phyloP scores from a whole-genome alignment of 2,113 vertebrate species.

The Ardeotis arabs region DNA sequence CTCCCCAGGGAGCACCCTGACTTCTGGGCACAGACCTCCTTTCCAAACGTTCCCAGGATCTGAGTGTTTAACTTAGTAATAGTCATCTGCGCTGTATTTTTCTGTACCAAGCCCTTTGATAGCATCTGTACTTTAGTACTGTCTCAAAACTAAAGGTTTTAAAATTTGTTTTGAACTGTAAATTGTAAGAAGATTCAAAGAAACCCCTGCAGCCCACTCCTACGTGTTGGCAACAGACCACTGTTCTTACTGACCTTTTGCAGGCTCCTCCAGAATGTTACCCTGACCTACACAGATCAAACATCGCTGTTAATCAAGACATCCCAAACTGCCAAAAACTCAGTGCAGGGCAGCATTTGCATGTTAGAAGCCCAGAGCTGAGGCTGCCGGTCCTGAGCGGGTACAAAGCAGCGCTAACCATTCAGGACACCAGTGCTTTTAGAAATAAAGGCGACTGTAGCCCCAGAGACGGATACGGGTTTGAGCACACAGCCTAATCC shows the following conservation, averaged over 20 bases:
- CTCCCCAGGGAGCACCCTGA: background rate
- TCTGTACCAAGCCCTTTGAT: background rate
- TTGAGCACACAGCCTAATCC: conserved; percentile 1
- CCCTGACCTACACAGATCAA: fast-evolving
- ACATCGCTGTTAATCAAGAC: background rate
- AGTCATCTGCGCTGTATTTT: background rate
- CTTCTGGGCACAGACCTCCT: background rate
- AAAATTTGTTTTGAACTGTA: background rate
- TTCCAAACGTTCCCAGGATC: background rate
- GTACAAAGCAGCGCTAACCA: background rate
- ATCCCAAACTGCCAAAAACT: background rate
- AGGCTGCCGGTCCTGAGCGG: fast-evolving
- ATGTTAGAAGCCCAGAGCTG: fast-evolving
- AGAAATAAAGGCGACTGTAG: background rate
- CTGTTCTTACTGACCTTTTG: background rate
- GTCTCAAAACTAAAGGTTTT: background rate
- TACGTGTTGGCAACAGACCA: background rate
- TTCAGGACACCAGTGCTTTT: background rate
- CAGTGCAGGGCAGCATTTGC: background rate
- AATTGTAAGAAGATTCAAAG: background rate
- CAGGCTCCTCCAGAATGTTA: background rate
- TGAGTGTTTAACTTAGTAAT: background rate
- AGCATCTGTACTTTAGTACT: background rate
- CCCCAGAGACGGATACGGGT: background rate
- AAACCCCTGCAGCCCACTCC: background rate